Conservation (phyloP, 2,888 invertebrate species). For the Lathronympha strigana region DNA sequence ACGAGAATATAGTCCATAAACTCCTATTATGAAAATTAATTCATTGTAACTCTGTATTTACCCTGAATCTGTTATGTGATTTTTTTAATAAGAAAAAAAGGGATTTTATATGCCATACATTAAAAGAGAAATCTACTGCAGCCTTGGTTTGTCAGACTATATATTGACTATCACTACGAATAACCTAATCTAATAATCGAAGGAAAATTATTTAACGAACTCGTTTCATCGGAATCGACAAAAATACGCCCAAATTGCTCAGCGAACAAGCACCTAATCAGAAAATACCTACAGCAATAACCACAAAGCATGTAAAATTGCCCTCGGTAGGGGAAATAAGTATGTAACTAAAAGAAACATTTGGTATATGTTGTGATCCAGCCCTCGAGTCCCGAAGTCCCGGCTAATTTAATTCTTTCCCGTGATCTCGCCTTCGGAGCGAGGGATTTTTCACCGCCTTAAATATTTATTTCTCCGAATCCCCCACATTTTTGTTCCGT, state of each 20-base stretch:
- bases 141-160: no score
- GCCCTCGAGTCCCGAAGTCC: conserved; percentile 40
- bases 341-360: conserved; percentile 56
- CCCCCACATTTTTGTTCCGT: conserved; percentile 39
- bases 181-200: neutral
- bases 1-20: no score
- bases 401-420: conserved; percentile 54
- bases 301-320: conserved; percentile 39
- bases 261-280: conserved; percentile 40
- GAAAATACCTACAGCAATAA: conserved; percentile 36
- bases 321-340: conserved; percentile 35
- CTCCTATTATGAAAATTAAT: no score
- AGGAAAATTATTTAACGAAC: conserved; percentile 5
- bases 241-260: conserved; percentile 29
- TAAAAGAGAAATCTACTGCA: no score
- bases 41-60: no score
- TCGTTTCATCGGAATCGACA: conserved; percentile 17
- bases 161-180: neutral
- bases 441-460: conserved; percentile 47
- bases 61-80: no score
- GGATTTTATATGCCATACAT: no score
- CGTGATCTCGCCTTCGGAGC: conserved; percentile 49
- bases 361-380: conserved; percentile 48
- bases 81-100: no score
- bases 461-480: conserved; percentile 47